These are phyloP conservation scores for Perca flavescens DNA, from an alignment of 2,113 vertebrate genomes.

Conservation along the genomic window DNA sequence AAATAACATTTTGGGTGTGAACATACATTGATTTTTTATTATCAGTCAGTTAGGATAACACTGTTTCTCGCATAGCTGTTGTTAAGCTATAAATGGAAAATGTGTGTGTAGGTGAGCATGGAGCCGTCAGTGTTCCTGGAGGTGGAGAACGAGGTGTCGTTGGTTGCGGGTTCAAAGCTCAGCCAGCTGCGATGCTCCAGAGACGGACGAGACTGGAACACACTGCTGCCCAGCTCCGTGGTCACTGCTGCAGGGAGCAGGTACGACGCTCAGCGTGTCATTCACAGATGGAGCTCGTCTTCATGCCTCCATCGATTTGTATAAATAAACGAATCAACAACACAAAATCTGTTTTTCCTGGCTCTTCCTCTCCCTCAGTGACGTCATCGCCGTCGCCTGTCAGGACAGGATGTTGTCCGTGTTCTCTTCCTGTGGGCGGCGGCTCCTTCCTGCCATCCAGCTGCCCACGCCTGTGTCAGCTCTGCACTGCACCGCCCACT, in stretches of 20 bases:
- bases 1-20: too few species aligned
- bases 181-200: slow-evolving; percentile 93
- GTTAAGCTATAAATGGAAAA: not conserved
- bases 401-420: slow-evolving; percentile 93
- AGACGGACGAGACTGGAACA: slow-evolving; percentile 94
- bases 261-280: slow-evolving; percentile 69
- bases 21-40: too few species aligned
- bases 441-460: slow-evolving; percentile 94
- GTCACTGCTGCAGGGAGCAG: slow-evolving; percentile 93
- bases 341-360: too few species aligned
- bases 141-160: slow-evolving; percentile 94
- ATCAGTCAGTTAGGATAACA: not conserved
- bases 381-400: slow-evolving; percentile 92
- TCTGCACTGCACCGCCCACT: slow-evolving; percentile 92
- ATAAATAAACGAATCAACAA: too few species aligned
- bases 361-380: slow-evolving; percentile 77
- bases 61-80: not conserved
- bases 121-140: slow-evolving; percentile 94
- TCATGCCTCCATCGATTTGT: not conserved
- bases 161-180: slow-evolving; percentile 89
- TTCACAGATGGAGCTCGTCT: not conserved
- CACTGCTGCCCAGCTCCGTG: slow-evolving; percentile 91
- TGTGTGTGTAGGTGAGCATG: slow-evolving; percentile 87
- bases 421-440: slow-evolving; percentile 93
- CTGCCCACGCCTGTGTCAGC: slow-evolving; percentile 90